These are phyloP conservation scores for Euura saliciscinereae DNA, from an alignment of 1,140 invertebrate genomes.

Conservation along the genomic window DNA sequence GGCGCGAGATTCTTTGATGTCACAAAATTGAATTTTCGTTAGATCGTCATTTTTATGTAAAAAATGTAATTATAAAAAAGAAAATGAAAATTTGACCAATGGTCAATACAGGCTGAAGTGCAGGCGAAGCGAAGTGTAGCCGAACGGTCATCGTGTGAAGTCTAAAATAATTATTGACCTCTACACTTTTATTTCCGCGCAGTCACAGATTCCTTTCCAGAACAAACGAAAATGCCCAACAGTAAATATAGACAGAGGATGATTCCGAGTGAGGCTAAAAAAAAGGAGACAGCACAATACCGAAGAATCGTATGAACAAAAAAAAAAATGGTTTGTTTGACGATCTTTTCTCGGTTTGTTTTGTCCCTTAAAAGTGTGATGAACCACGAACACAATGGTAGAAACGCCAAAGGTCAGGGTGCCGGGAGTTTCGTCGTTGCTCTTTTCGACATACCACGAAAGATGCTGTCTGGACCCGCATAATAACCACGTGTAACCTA, in stretches of 20 bases:
- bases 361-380: background rate
- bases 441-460: background rate
- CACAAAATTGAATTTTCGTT: too few species aligned
- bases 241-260: too few species aligned
- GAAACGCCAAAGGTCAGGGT: background rate
- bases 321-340: conserved; percentile 10
- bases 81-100: too few species aligned
- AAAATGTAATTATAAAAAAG: too few species aligned
- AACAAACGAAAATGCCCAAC: too few species aligned
- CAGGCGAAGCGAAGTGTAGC: background rate
- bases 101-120: background rate
- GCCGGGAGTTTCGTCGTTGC: background rate
- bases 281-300: background rate
- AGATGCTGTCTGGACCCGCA: background rate
- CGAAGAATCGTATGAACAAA: background rate
- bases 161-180: too few species aligned
- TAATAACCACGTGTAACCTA: background rate
- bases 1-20: too few species aligned
- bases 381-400: background rate
- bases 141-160: too few species aligned
- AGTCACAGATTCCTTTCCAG: too few species aligned
- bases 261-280: background rate
- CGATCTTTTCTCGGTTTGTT: conserved; percentile 8
- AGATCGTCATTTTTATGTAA: too few species aligned
- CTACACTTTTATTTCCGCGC: too few species aligned